Conservation (phyloP, 2,888 invertebrate genomes). For the Trissolcus japonicus region DNA sequence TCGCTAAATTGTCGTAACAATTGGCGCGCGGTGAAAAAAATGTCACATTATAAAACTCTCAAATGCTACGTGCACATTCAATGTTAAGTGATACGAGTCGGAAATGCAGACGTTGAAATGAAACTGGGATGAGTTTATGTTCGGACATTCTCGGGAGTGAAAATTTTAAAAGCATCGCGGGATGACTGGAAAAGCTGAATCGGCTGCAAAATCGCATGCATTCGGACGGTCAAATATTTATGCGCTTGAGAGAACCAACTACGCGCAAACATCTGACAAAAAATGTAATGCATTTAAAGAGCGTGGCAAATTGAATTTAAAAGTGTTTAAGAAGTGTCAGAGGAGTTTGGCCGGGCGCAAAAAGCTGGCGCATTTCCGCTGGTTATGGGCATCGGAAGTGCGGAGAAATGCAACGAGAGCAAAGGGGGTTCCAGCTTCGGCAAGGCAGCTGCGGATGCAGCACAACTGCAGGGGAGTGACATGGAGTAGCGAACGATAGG, state of each 20-base stretch:
- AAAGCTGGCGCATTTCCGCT: slow-evolving; percentile 44
- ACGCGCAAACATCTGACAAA: slow-evolving; percentile 31
- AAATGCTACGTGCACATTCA: too few relatives aligned
- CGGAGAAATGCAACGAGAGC: slow-evolving; percentile 35
- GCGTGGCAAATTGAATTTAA: slow-evolving; percentile 41
- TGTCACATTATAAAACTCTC: too few relatives aligned
- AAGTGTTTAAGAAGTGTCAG: slow-evolving; percentile 50
- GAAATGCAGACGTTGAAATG: background rate
- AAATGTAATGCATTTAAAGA: slow-evolving; percentile 45
- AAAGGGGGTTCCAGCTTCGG: slow-evolving; percentile 38
- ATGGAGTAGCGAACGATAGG: slow-evolving; percentile 57
- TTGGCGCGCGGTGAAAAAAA: too few relatives aligned
- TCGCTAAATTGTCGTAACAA: too few relatives aligned
- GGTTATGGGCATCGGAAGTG: slow-evolving; percentile 45
- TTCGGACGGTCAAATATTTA: slow-evolving; percentile 42
- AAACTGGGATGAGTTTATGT: slow-evolving; percentile 18
- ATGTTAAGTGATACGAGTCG: too few relatives aligned
- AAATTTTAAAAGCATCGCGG: too few relatives aligned
- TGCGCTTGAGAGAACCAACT: slow-evolving; percentile 14
- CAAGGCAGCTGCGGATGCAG: slow-evolving; percentile 49
- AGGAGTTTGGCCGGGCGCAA: slow-evolving; percentile 21
- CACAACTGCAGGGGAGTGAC: slow-evolving; percentile 44
- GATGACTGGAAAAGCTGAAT: slow-evolving; percentile 31
- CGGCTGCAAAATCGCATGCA: slow-evolving; percentile 20
- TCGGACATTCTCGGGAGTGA: slow-evolving; percentile 12